phyloP scores from a whole-genome alignment of 2,113 vertebrate species.

The Zingel zingel region DNA sequence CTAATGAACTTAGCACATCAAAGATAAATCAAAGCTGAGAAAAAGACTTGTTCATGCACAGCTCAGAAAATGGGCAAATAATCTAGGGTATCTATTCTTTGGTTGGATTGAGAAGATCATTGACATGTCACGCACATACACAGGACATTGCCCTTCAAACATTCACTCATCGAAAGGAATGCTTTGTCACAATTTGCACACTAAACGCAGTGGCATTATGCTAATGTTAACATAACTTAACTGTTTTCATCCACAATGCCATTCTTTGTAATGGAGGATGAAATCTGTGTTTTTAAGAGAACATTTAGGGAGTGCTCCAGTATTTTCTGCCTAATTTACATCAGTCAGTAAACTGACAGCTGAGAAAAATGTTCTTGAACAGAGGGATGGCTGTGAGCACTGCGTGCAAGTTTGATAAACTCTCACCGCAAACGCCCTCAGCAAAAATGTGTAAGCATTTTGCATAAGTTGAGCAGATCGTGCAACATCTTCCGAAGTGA shows the following conservation, averaged over 20 bases:
- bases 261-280: neutral
- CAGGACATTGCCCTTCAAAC: slow-evolving; percentile 28
- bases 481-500: slow-evolving; percentile 50
- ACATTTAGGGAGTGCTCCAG: slow-evolving; percentile 20
- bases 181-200: slow-evolving; percentile 19
- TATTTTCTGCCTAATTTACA: slow-evolving; percentile 66
- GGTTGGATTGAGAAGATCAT: slow-evolving; percentile 22
- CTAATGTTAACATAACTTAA: slow-evolving; percentile 12
- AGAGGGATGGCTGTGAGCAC: slow-evolving; percentile 48
- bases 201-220: slow-evolving; percentile 1
- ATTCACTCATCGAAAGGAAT: slow-evolving; percentile 6
- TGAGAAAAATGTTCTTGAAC: slow-evolving; percentile 61
- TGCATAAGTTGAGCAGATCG: slow-evolving; percentile 57
- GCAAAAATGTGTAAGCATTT: slow-evolving; percentile 47
- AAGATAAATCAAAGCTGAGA: slow-evolving; percentile 80
- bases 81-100: slow-evolving; percentile 34
- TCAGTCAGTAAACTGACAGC: slow-evolving; percentile 63
- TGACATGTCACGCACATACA: neutral
- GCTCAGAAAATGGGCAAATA: slow-evolving; percentile 57
- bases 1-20: slow-evolving; percentile 84
- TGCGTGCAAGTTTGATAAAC: slow-evolving; percentile 72
- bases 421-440: slow-evolving; percentile 51
- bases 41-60: slow-evolving; percentile 60
- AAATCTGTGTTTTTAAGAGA: slow-evolving; percentile 22
- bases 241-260: neutral